These are phyloP conservation scores for Galaxea fascicularis DNA, from an alignment of 92 coral and sea anemone species.

Conservation along the genomic window DNA sequence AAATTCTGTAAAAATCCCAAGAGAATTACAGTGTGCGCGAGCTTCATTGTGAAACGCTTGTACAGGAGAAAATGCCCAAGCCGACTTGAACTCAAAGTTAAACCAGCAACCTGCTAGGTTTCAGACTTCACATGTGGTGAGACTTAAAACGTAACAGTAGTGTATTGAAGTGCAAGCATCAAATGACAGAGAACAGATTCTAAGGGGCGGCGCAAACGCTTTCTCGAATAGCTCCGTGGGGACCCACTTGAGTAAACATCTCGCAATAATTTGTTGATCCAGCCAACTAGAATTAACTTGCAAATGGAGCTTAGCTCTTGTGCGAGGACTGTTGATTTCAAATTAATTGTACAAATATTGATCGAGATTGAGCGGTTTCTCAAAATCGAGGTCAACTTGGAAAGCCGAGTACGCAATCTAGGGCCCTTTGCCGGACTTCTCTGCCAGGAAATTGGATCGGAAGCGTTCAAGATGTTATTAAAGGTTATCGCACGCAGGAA, in stretches of 20 bases:
- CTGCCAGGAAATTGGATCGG: conserved; percentile 57
- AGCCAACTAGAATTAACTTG: conserved; percentile 80
- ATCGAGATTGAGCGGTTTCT: conserved; percentile 45
- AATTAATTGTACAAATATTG: conserved; percentile 90
- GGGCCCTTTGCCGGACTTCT: conserved; percentile 3
- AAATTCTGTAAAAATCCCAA: conserved; percentile 58
- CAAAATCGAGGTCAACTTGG: conserved; percentile 34
- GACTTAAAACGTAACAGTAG: background rate
- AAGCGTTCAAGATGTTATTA: conserved; percentile 64
- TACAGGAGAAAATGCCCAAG: background rate
- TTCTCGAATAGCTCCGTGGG: conserved; percentile 78
- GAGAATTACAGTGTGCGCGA: conserved; percentile 44
- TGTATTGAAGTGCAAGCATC: conserved; percentile 47
- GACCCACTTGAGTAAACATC: conserved; percentile 81
- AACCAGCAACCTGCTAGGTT: conserved; percentile 8
- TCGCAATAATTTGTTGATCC: conserved; percentile 90
- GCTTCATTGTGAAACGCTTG: conserved; percentile 51
- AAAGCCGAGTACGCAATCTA: conserved; percentile 4
- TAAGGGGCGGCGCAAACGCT: conserved; percentile 80
- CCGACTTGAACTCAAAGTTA: conserved; percentile 25
- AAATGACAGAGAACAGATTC: conserved; percentile 65
- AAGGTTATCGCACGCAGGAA: conserved; percentile 45
- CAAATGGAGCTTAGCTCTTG: conserved; percentile 64
- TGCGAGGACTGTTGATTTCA: conserved; percentile 66
- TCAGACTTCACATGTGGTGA: conserved; percentile 33